These are phyloP conservation scores for Mus spretus DNA, from an alignment of 2,797 vertebrate genomes.

Conservation along the genomic window DNA sequence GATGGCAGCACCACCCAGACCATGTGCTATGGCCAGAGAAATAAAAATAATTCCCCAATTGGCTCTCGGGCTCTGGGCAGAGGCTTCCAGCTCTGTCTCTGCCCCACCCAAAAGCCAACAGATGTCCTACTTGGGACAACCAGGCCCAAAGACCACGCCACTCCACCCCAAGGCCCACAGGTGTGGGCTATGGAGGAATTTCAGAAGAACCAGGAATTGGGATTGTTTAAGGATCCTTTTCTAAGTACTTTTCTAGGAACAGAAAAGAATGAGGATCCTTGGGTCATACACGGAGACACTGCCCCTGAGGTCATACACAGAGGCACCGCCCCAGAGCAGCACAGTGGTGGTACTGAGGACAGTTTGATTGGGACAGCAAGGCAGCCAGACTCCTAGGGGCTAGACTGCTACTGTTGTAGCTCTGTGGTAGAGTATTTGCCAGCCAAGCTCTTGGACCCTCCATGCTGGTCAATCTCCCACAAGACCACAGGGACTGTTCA, in stretches of 20 bases:
- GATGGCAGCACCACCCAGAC: constrained; percentile 40
- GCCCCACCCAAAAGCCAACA: constrained; percentile 44
- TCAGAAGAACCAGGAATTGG: not conserved
- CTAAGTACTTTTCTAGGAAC: not conserved
- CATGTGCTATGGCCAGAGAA: constrained; percentile 36
- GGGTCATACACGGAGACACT: not conserved
- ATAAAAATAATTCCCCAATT: constrained; percentile 74
- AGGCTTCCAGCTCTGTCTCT: constrained; percentile 12
- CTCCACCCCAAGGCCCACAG: not conserved
- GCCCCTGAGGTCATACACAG: too few relatives aligned
- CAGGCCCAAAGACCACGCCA: not conserved
- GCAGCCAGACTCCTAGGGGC: not conserved
- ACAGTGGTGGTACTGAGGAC: not conserved
- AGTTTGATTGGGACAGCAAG: not conserved
- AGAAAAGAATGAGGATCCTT: not conserved
- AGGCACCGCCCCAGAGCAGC: too few relatives aligned
- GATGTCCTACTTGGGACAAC: not conserved
- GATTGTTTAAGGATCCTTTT: not conserved
- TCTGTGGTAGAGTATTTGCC: not conserved
- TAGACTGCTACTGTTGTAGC: not conserved
- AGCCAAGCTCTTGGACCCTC: not conserved
- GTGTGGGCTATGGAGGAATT: not conserved
- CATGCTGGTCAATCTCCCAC: not conserved
- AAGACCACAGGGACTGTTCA: not conserved
- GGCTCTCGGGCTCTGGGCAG: constrained; percentile 28